These are phyloP conservation scores for Neodontobutis hainanensis DNA, from an alignment of 2,113 vertebrate genomes.

Conservation along the genomic window DNA sequence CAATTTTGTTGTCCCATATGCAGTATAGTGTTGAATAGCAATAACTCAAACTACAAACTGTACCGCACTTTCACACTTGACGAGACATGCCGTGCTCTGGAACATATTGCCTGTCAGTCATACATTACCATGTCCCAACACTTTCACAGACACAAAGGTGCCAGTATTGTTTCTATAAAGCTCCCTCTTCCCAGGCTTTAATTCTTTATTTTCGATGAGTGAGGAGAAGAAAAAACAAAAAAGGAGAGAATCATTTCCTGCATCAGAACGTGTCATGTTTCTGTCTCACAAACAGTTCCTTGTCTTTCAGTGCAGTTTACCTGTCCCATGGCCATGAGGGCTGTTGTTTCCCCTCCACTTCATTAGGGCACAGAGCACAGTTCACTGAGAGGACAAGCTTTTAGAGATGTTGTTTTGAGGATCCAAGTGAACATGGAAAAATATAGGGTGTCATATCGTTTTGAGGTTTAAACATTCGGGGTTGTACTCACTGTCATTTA, in stretches of 20 bases:
- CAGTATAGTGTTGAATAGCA: constrained; percentile 41
- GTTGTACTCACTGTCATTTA: too few relatives aligned
- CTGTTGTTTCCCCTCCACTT: constrained; percentile 69
- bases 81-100: constrained; percentile 52
- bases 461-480: too few relatives aligned
- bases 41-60: constrained; percentile 54
- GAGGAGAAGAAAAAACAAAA: constrained; percentile 22
- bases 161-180: constrained; percentile 49
- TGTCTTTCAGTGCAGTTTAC: constrained; percentile 66
- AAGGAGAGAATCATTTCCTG: constrained; percentile 64
- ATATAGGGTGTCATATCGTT: constrained; percentile 32
- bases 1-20: constrained; percentile 54
- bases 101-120: constrained; percentile 66
- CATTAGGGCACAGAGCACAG: constrained; percentile 65
- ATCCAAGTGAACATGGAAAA: constrained; percentile 40
- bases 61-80: constrained; percentile 54
- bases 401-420: constrained; percentile 73
- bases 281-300: constrained; percentile 61
- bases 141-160: constrained; percentile 53
- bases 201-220: constrained; percentile 58
- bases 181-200: constrained; percentile 45
- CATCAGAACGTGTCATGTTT: constrained; percentile 64
- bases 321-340: constrained; percentile 69
- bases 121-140: constrained; percentile 61
- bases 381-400: constrained; percentile 80